Base-by-base conservation (phyloP, 2,888 invertebrate genomes). In the Dasypolia templi region DNA sequence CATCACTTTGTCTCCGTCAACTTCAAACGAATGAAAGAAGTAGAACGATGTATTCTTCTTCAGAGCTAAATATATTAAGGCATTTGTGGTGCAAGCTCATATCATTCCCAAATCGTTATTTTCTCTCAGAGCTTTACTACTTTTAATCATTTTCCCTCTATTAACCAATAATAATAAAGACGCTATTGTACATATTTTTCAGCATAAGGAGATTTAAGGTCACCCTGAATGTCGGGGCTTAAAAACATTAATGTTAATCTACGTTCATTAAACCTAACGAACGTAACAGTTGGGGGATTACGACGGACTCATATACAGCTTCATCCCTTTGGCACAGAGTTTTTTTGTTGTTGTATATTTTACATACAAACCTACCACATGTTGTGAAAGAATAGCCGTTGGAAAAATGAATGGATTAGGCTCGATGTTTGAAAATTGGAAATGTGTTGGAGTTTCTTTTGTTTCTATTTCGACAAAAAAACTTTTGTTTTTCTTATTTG, bases 221-320 rank as follows among this genome's bases (percentile, higher is more conserved):
- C 79, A 80, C 70, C 53, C 69, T 72, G 81, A 83, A 78, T 76
- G 72, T 78, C 72, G 82, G 68, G 81, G 91, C 89, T 92, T 91
- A 90, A 90, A 90, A 90, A 89, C 88, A 89, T 91, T 91, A 91
- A 92, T 91, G 92, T 89, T 92, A 92, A 93, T 92, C 90, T 87
- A 84, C 79, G 87, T 93, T 93, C 92, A 92, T 93, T 93, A 91
- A 88, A 87, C 86, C 89, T 93, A 92, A 93, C 93, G 92, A 93
- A 92, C 91, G 86, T 84, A 85, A 88, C 86, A 79, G 84, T 81
- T 78, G 85, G 42, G 72, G 89, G 91, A 89, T 91, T 91, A 91
- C 84, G 65, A 69, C 85, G 80, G 81, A 86, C 85, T 86, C 87
- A 89, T 87, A 89, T 86, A 81, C 82, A 80, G 77, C 73, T 71